A percentile compares a stretch with the other conserved stretches of the same genome.
Conservation (phyloP, 2,797 vertebrate species). For the Furcifer pardalis region DNA sequence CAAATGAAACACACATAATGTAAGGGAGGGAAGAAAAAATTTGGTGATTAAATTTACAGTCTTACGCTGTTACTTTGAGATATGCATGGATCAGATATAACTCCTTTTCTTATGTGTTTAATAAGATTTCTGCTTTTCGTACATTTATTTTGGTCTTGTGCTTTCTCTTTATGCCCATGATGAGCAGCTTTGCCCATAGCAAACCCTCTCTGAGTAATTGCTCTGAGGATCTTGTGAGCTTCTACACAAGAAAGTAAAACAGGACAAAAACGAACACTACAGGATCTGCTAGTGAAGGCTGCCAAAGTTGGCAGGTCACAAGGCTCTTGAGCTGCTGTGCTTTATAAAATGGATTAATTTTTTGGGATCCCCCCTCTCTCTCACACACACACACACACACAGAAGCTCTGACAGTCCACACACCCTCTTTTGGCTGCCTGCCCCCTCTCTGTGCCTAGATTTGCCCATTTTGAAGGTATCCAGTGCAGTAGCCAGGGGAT, state of each 20-base stretch:
- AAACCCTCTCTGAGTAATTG: neutral
- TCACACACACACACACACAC: too few relatives aligned
- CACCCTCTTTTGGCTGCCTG: neutral
- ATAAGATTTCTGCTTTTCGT: neutral
- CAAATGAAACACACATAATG: neutral
- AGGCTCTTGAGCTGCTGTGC: too few relatives aligned
- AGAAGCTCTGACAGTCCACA: neutral
- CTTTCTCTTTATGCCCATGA: neutral
- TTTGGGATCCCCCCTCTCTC: too few relatives aligned
- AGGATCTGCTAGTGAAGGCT: too few relatives aligned
- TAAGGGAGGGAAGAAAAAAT: too few relatives aligned
- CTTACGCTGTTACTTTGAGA: neutral
- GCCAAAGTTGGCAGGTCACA: neutral
- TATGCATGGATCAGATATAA: neutral
- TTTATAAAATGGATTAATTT: too few relatives aligned
- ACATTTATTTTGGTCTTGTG: rapidly evolving
- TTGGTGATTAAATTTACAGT: too few relatives aligned
- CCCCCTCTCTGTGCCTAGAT: neutral
- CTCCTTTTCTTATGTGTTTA: neutral
- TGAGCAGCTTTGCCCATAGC: neutral
- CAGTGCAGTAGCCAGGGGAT: too few relatives aligned
- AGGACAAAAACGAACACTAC: neutral
- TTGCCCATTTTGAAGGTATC: too few relatives aligned
- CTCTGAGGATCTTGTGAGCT: neutral
- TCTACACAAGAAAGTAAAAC: rapidly evolving